Percentiles rank a stretch among this genome's conserved stretches.
Evolutionary conservation across 2,888 invertebrate species (phyloP).

Genomic region (Pollenia amentaria): DNA sequence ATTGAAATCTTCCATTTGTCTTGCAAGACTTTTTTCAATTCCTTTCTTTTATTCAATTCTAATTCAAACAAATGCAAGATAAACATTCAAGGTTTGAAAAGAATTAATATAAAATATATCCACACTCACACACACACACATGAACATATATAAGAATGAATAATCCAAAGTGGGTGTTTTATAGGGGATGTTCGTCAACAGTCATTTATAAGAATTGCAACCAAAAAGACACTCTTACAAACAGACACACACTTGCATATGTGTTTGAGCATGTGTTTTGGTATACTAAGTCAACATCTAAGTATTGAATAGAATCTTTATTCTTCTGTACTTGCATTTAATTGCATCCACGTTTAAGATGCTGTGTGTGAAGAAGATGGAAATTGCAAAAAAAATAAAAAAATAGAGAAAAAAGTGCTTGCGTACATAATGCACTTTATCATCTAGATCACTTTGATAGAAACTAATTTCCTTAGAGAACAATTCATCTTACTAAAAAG

Average conservation of each 20-base stretch:
- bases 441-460: conserved; percentile 67
- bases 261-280: not conserved
- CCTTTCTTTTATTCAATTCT: not conserved
- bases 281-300: conserved; percentile 42
- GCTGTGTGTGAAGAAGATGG: conserved; percentile 19
- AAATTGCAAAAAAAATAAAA: conserved; percentile 48
- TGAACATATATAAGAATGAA: not conserved
- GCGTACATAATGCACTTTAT: conserved; percentile 65
- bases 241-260: not conserved
- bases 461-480: conserved; percentile 72
- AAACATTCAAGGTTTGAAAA: conserved; percentile 69
- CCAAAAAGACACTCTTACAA: not conserved
- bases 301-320: conserved; percentile 54
- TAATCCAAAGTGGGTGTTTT: not conserved
- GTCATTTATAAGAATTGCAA: conserved; percentile 35
- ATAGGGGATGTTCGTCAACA: conserved; percentile 21
- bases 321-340: conserved; percentile 32
- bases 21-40: not conserved
- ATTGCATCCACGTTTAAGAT: conserved; percentile 64
- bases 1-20: conserved; percentile 2
- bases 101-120: conserved; percentile 20
- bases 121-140: not conserved
- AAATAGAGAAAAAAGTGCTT: conserved; percentile 12
- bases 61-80: conserved; percentile 61
- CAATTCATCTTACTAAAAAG: conserved; percentile 61